Base-by-base conservation (phyloP, 2,113 vertebrate genomes). In the Prietella phreatophila region DNA sequence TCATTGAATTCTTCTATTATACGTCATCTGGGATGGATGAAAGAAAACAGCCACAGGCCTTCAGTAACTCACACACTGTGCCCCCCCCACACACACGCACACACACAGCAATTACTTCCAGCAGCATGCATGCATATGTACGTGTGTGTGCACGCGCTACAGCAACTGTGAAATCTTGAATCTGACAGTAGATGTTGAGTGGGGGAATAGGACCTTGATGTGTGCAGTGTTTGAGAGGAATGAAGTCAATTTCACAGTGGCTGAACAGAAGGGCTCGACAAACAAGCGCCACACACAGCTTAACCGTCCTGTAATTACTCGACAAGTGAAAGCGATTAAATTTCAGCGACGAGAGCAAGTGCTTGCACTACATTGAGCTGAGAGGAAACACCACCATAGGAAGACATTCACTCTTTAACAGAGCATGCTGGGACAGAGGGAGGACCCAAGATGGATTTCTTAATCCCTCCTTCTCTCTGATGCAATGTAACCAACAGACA, bases 181-280 rank as follows among this genome's bases (percentile, higher is more conserved):
- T 89, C 65, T 89, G 90, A 92, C 89, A 90, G 88, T 14, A 87
- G 86, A 93, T 88, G 84, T 86, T 88, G 42, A 71, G 67, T 84
- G 67, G 80, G 61, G 86, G 84, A 93, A 92, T 92, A 92, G 90
- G 95, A 94, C 92, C 92, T 90, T 91, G 90, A 94, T 69, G 92
- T 79, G 1, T 89, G 11, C 85, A 20, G 10, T 61, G 93, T 36
- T 90, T 92, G 91, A 93, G 93, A 92, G 93, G 67, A 94, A 91
- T 92, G 75, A 94, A 96, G 94, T 93, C 95, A 95, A 97, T 96
- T 96, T 96, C 96, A 97, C 96, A 96, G 96, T 93, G 90, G 86
- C 85, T 96, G 96, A 96, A 94, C 96, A 95, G 93, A 94, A 84
- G 86, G 92, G 91, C 90, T 84, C 90, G 89, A 91, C 92, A 90